phyloP scores from a whole-genome alignment of 2,888 invertebrate species.

The Troides helena region DNA sequence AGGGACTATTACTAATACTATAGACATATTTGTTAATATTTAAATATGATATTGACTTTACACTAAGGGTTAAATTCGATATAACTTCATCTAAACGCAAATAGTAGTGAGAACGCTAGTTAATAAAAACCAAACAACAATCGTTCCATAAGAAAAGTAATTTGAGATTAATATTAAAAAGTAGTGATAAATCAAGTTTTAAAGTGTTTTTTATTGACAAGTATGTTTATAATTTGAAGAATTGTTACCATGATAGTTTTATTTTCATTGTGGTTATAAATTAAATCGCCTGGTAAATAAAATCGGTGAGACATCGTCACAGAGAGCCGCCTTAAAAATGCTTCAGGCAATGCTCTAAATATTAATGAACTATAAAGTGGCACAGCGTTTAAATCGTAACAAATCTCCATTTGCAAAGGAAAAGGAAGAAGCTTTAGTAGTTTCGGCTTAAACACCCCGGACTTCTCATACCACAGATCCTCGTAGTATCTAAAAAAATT shows the following conservation, averaged over 20 bases:
- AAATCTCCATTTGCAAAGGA: constrained; percentile 76
- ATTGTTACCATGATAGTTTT: constrained; percentile 74
- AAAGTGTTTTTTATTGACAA: no score
- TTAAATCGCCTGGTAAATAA: constrained; percentile 75
- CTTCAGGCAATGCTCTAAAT: constrained; percentile 75
- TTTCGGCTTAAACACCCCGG: constrained; percentile 71
- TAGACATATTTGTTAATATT: background rate
- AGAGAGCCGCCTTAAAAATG: constrained; percentile 74
- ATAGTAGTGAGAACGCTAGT: no score
- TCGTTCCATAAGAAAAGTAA: no score
- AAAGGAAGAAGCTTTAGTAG: constrained; percentile 64
- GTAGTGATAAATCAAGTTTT: no score
- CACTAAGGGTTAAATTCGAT: background rate
- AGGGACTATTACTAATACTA: constrained; percentile 7
- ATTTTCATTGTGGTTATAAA: constrained; percentile 73
- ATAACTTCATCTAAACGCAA: background rate
- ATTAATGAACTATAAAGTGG: constrained; percentile 74
- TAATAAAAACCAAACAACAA: no score
- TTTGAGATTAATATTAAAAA: no score
- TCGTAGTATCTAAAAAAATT: constrained; percentile 65
- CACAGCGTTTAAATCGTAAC: constrained; percentile 74
- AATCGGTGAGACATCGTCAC: constrained; percentile 76
- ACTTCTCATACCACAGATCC: constrained; percentile 77
- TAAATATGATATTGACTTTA: background rate
- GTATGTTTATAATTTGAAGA: background rate